phyloP scores from a whole-genome alignment of 2,797 vertebrate genomes.

The Halcyon leucocephala region DNA sequence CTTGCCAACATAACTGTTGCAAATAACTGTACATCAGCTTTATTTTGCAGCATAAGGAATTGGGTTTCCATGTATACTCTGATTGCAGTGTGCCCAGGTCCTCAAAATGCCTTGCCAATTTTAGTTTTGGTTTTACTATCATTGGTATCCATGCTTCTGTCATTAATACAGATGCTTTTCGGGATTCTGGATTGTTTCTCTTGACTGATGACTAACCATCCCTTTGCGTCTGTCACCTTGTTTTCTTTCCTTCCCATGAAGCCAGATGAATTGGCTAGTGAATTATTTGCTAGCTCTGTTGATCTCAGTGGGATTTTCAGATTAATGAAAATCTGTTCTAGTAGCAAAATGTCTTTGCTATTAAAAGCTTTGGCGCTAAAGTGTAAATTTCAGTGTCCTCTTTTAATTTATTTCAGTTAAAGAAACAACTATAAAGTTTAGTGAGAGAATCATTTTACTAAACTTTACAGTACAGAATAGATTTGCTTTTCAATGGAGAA shows the following conservation, averaged over 20 bases:
- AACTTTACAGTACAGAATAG: neutral
- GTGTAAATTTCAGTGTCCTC: neutral
- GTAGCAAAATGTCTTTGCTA: neutral
- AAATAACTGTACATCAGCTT: neutral
- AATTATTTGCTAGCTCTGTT: neutral
- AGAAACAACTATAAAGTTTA: neutral
- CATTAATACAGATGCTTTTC: neutral
- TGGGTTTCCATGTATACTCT: neutral
- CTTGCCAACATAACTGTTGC: neutral
- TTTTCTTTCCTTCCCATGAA: neutral
- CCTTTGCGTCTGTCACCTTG: neutral
- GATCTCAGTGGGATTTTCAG: neutral
- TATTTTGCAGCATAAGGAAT: neutral
- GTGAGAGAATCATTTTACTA: neutral
- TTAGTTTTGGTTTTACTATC: neutral
- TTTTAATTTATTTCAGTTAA: neutral
- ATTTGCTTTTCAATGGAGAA: neutral
- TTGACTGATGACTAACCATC: neutral
- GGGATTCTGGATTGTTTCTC: neutral
- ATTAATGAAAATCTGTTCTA: neutral
- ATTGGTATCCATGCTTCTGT: neutral
- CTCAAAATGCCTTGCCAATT: neutral
- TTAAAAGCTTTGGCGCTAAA: neutral
- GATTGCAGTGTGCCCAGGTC: neutral
- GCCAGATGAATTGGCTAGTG: neutral